Evolutionary conservation across 2,113 vertebrate species (phyloP).

Genomic region (Myotis brandtii): DNA sequence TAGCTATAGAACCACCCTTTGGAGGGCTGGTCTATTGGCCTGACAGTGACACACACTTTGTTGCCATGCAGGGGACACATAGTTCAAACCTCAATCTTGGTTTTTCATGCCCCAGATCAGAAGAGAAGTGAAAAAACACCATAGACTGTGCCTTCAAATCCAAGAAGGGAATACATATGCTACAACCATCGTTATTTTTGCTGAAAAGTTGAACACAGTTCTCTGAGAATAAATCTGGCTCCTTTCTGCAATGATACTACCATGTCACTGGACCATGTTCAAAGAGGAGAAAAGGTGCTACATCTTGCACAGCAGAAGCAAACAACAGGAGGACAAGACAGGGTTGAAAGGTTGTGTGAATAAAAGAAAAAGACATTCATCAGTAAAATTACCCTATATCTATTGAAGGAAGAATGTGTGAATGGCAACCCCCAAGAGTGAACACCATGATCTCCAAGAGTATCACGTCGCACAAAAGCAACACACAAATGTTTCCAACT

Average conservation of each 20-base stretch:
- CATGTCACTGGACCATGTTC: slow-evolving; percentile 66
- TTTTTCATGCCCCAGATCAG: slow-evolving; percentile 79
- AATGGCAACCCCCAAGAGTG: slow-evolving; percentile 76
- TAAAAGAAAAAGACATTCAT: slow-evolving; percentile 57
- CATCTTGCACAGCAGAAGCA: slow-evolving; percentile 67
- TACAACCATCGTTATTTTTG: slow-evolving; percentile 72
- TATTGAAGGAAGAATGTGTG: slow-evolving; percentile 1
- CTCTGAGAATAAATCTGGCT: slow-evolving; percentile 71
- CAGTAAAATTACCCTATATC: slow-evolving; percentile 32
- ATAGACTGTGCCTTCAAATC: slow-evolving; percentile 74
- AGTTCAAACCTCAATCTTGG: slow-evolving; percentile 75
- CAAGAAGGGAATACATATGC: slow-evolving; percentile 76
- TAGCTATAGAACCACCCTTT: slow-evolving; percentile 50
- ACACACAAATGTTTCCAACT: neutral
- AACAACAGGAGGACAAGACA: slow-evolving; percentile 65
- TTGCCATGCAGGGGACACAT: slow-evolving; percentile 78
- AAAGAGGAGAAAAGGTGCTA: slow-evolving; percentile 70
- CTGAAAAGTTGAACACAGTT: slow-evolving; percentile 71
- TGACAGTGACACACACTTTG: slow-evolving; percentile 69
- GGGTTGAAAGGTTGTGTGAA: slow-evolving; percentile 27
- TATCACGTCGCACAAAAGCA: neutral
- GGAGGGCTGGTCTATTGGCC: slow-evolving; percentile 45
- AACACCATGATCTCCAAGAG: neutral
- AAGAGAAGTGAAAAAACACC: slow-evolving; percentile 78
- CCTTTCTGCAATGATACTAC: slow-evolving; percentile 65